Conservation (phyloP, 2,797 vertebrate species). For the Apogon talboti region DNA sequence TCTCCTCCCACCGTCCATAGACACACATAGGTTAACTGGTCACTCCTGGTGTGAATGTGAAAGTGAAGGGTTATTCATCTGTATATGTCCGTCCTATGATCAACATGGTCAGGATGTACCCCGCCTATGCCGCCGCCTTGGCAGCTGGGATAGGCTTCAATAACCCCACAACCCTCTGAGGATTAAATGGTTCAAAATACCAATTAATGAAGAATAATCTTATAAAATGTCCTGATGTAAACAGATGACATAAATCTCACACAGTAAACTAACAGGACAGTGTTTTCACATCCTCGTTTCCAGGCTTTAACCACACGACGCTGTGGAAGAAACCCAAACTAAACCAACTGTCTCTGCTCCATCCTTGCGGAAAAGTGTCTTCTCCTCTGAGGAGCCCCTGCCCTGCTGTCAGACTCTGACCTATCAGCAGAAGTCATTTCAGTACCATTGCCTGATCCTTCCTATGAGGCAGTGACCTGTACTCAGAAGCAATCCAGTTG, state of each 20-base stretch:
- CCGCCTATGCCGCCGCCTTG: too few relatives aligned
- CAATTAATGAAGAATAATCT: too few relatives aligned
- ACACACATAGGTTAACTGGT: too few relatives aligned
- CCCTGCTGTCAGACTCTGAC: not conserved
- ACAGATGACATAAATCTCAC: slow-evolving; percentile 13
- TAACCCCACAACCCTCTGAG: too few relatives aligned
- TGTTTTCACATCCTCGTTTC: slow-evolving; percentile 9
- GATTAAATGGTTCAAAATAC: too few relatives aligned
- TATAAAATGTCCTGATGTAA: not conserved
- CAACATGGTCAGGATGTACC: too few relatives aligned
- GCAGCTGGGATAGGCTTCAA: too few relatives aligned
- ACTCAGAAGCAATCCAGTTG: slow-evolving; percentile 35
- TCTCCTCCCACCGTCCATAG: too few relatives aligned
- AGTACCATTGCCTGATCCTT: slow-evolving; percentile 22
- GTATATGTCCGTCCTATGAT: too few relatives aligned
- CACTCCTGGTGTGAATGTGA: too few relatives aligned
- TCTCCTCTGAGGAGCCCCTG: not conserved
- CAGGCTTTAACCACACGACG: not conserved
- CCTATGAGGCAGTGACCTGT: slow-evolving; percentile 18
- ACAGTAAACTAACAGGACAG: not conserved
- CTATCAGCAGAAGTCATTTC: not conserved
- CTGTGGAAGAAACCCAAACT: not conserved
- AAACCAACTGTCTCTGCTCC: not conserved
- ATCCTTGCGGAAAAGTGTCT: slow-evolving; percentile 3
- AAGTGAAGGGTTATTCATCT: too few relatives aligned